Percentiles rank a stretch among this genome's conserved stretches.
phyloP scores from a whole-genome alignment of 2,113 vertebrate genomes.

The Corythoichthys haematopterus region DNA sequence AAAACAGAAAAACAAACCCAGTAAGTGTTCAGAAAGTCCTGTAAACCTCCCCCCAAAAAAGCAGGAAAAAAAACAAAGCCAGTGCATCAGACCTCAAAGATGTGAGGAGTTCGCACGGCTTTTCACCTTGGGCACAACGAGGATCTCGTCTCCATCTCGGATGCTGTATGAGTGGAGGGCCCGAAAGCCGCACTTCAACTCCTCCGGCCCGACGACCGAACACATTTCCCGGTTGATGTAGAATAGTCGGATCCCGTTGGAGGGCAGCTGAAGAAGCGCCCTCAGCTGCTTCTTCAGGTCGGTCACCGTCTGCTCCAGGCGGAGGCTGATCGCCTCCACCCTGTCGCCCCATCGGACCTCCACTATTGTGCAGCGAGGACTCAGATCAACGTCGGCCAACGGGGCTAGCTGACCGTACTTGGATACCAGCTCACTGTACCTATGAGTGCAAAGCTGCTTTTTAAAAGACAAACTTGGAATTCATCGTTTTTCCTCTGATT shows the following conservation, averaged over 20 bases:
- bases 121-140: constrained; percentile 84
- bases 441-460: constrained; percentile 35
- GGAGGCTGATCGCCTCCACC: constrained; percentile 82
- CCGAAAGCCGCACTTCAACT: constrained; percentile 84
- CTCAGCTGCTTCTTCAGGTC: constrained; percentile 89
- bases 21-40: background rate
- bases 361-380: constrained; percentile 81
- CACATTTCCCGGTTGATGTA: constrained; percentile 83
- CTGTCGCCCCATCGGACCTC: constrained; percentile 87
- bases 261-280: constrained; percentile 81
- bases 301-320: constrained; percentile 89
- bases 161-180: constrained; percentile 91
- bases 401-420: constrained; percentile 92
- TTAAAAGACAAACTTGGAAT: background rate
- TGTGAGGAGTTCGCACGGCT: constrained; percentile 64
- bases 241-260: constrained; percentile 86
- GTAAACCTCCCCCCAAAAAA: background rate
- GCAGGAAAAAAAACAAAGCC: background rate
- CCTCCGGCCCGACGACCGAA: constrained; percentile 81
- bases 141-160: constrained; percentile 91
- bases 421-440: constrained; percentile 86
- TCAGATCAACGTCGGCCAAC: constrained; percentile 89
- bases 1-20: background rate
- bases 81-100: constrained; percentile 19
- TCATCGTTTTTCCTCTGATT: background rate